phyloP scores from a whole-genome alignment of 2,113 vertebrate species.

The Rattus rattus region DNA sequence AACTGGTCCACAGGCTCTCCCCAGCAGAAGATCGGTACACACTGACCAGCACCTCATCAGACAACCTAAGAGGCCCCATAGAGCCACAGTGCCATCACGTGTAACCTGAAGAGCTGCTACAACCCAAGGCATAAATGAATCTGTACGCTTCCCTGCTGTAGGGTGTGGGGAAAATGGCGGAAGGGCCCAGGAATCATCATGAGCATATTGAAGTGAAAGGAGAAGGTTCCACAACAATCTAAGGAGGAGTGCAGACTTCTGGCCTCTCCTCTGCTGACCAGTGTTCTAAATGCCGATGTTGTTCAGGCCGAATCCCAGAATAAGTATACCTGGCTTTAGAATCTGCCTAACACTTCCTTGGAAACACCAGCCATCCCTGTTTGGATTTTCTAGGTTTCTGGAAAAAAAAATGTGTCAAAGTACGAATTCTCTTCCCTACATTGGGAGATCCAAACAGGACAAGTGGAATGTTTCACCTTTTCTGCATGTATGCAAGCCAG shows the following conservation, averaged over 20 bases:
- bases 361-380: background rate
- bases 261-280: too few species aligned
- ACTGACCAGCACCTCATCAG: background rate
- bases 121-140: background rate
- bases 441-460: background rate
- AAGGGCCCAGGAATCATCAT: background rate
- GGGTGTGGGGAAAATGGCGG: rapidly evolving
- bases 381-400: background rate
- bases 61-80: too few species aligned
- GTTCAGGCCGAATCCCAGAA: background rate
- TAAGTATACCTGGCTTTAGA: background rate
- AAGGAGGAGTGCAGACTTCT: background rate
- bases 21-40: rapidly evolving
- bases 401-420: background rate
- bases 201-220: background rate
- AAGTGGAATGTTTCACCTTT: background rate
- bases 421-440: background rate
- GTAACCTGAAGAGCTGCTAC: background rate
- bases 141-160: rapidly evolving
- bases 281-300: background rate
- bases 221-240: background rate
- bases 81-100: rapidly evolving
- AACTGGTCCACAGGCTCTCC: background rate
- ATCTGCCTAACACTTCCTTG: background rate
- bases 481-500: background rate